phyloP scores from a whole-genome alignment of 2,113 vertebrate genomes.

The Lampris megalopsis region DNA sequence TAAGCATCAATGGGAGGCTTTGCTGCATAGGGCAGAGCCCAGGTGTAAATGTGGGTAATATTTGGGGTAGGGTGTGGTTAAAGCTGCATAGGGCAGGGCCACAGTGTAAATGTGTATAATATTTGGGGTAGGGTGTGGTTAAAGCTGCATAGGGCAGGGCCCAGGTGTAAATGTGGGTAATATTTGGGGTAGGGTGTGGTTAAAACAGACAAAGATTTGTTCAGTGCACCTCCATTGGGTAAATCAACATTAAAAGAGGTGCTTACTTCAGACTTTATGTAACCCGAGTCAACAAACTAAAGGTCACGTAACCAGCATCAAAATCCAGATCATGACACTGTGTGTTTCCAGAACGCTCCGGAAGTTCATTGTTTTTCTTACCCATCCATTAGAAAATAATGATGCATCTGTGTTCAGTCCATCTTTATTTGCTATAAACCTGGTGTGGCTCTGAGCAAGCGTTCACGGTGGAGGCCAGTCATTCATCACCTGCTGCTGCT shows the following conservation, averaged over 20 bases:
- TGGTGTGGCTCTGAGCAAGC: constrained; percentile 32
- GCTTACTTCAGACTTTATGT: background rate
- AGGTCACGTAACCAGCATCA: background rate
- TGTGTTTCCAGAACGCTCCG: background rate
- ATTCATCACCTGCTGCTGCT: constrained; percentile 62
- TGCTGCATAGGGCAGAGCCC: too few species aligned
- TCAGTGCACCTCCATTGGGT: background rate
- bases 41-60: too few species aligned
- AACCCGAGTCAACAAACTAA: background rate
- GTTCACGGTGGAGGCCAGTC: constrained; percentile 33
- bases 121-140: too few species aligned
- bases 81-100: too few species aligned
- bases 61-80: too few species aligned
- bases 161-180: background rate
- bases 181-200: background rate
- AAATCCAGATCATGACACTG: background rate
- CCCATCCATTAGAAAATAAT: constrained; percentile 12
- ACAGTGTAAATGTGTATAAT: too few species aligned
- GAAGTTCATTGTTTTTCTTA: background rate
- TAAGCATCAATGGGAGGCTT: too few species aligned
- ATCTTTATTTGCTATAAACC: constrained; percentile 53
- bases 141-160: constrained; percentile 1
- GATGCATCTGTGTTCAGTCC: constrained; percentile 29
- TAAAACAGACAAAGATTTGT: background rate
- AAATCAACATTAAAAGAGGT: background rate